Evolutionary conservation across 2,888 invertebrate species (phyloP).

Genomic region (Trachelus stipa): DNA sequence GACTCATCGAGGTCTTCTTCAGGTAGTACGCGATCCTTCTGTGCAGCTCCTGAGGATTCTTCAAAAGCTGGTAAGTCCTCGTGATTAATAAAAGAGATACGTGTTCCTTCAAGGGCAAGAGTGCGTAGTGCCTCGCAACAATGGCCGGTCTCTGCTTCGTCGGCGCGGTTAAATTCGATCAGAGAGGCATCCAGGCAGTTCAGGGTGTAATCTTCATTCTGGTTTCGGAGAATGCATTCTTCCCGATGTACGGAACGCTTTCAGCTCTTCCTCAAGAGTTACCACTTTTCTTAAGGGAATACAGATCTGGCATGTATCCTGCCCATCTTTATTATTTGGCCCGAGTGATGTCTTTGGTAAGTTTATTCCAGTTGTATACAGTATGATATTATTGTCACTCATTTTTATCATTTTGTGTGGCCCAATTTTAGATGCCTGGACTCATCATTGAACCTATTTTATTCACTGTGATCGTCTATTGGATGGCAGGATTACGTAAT

Average conservation of each 20-base stretch:
- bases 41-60: conserved; percentile 80
- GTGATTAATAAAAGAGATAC: conserved; percentile 16
- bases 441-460: conserved; percentile 85
- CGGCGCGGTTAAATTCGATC: conserved; percentile 78
- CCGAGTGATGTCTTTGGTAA: conserved; percentile 84
- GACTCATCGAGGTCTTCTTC: conserved; percentile 79
- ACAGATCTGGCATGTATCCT: conserved; percentile 84
- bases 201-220: conserved; percentile 90
- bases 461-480: conserved; percentile 87
- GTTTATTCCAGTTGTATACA: conserved; percentile 35
- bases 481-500: conserved; percentile 83
- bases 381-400: neutral
- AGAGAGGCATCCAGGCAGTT: conserved; percentile 86
- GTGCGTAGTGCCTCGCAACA: conserved; percentile 71
- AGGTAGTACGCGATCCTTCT: conserved; percentile 83
- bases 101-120: conserved; percentile 68
- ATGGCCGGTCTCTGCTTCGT: conserved; percentile 88
- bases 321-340: conserved; percentile 84
- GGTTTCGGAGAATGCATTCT: conserved; percentile 91
- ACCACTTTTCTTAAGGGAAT: conserved; percentile 84
- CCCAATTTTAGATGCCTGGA: conserved; percentile 79
- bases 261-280: conserved; percentile 85
- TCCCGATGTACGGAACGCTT: conserved; percentile 90
- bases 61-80: conserved; percentile 82
- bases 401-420: conserved; percentile 10